Conservation (phyloP, 1,140 invertebrate species). For the Limonius californicus region DNA sequence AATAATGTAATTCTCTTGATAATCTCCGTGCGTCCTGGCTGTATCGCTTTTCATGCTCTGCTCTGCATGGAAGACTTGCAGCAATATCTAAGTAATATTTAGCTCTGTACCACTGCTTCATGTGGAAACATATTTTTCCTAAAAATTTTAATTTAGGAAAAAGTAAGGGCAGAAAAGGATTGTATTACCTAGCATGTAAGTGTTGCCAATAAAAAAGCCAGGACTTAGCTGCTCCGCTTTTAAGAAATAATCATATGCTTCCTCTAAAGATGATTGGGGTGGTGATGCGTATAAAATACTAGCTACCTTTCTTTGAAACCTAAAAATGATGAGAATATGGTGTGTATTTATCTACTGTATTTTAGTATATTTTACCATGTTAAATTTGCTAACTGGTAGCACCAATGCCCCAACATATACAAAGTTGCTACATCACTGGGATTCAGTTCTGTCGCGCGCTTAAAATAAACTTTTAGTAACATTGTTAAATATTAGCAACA, state of each 20-base stretch:
- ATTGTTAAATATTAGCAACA: too few species aligned
- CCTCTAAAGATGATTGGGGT: background rate
- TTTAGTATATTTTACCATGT: background rate
- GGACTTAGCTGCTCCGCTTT: background rate
- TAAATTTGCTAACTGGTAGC: background rate
- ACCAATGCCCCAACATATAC: background rate
- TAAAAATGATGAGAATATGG: background rate
- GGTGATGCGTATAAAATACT: background rate
- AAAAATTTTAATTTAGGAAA: too few species aligned
- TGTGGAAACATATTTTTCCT: too few species aligned
- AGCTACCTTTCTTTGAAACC: background rate
- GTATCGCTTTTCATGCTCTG: too few species aligned
- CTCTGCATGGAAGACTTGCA: too few species aligned
- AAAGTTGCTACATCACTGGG: background rate
- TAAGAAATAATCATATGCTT: background rate
- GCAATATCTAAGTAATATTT: too few species aligned
- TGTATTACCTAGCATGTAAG: background rate
- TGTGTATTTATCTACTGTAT: background rate
- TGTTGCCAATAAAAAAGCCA: background rate
- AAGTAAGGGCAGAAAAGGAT: background rate
- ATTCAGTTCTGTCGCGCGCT: background rate
- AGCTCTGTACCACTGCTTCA: too few species aligned
- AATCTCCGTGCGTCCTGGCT: too few species aligned
- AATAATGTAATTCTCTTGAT: too few species aligned
- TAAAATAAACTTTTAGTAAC: background rate